These are phyloP conservation scores for Drosophila paranaensis DNA, from an alignment of 2,888 invertebrate genomes.

Conservation along the genomic window DNA sequence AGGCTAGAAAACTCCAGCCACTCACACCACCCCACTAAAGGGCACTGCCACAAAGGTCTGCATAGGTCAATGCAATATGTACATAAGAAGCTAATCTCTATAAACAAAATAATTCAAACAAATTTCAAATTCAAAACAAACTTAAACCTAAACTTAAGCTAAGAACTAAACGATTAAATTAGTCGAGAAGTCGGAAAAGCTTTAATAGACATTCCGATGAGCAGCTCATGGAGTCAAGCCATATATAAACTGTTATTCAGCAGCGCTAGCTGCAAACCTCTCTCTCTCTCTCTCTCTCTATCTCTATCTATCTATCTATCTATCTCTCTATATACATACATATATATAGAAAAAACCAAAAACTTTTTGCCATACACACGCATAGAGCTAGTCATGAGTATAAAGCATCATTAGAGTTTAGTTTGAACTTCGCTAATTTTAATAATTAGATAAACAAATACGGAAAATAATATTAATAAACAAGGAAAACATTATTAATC, in stretches of 20 bases:
- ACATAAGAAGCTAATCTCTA: conserved; percentile 39
- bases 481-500: conserved; percentile 13
- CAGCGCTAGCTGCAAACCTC: conserved; percentile 24
- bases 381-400: conserved; percentile 17
- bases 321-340: neutral
- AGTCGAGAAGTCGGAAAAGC: conserved; percentile 41
- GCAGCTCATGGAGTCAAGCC: conserved; percentile 22
- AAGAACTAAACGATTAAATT: conserved; percentile 19
- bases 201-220: conserved; percentile 60
- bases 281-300: neutral
- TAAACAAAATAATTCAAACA: neutral
- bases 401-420: conserved; percentile 57
- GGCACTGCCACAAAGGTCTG: conserved; percentile 66
- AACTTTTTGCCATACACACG: conserved; percentile 25
- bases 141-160: conserved; percentile 14
- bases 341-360: conserved; percentile 15
- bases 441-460: conserved; percentile 12
- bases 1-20: conserved; percentile 16
- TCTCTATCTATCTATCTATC: conserved; percentile 8
- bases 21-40: conserved; percentile 31
- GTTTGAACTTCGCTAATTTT: conserved; percentile 55
- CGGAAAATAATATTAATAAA: neutral
- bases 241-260: conserved; percentile 23
- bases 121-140: conserved; percentile 15
- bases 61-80: conserved; percentile 53